Percentiles rank a stretch among this genome's conserved stretches.
Evolutionary conservation across 35 echinoderm and acorn worm species (phyloP).

Genomic region (Antedon bifida): DNA sequence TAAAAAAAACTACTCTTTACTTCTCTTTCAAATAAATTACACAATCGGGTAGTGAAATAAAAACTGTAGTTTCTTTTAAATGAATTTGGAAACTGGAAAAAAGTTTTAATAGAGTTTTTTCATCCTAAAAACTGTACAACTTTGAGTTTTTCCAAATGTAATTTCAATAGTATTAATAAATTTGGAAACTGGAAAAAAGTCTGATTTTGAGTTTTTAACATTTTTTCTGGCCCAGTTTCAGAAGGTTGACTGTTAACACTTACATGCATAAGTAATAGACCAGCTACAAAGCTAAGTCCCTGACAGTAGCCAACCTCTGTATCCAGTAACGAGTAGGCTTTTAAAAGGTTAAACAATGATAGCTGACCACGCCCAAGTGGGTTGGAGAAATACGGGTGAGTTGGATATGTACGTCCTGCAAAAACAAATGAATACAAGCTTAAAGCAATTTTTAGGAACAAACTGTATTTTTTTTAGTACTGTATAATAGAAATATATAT

Average conservation of each 20-base stretch:
- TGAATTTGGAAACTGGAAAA: background rate
- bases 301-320: slow-evolving; percentile 91
- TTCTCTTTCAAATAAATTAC: too few species aligned
- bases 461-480: too few species aligned
- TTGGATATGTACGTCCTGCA: slow-evolving; percentile 81
- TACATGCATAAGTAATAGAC: slow-evolving; percentile 93
- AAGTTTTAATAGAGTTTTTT: background rate
- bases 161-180: too few species aligned
- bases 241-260: slow-evolving; percentile 2
- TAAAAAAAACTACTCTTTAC: too few species aligned
- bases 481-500: too few species aligned
- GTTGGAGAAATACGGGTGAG: slow-evolving; percentile 79
- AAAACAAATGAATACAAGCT: background rate
- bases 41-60: too few species aligned
- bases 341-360: slow-evolving; percentile 85
- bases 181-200: background rate
- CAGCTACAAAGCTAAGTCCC: slow-evolving; percentile 98
- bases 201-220: background rate
- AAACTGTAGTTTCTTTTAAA: too few species aligned
- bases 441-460: too few species aligned
- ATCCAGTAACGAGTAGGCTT: slow-evolving; percentile 80
- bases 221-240: background rate
- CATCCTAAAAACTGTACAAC: too few species aligned
- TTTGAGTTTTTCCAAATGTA: too few species aligned
- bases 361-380: slow-evolving; percentile 83